These are phyloP conservation scores for Strigamia transsilvanica DNA, from an alignment of 2,888 invertebrate species.

Conservation along the genomic window DNA sequence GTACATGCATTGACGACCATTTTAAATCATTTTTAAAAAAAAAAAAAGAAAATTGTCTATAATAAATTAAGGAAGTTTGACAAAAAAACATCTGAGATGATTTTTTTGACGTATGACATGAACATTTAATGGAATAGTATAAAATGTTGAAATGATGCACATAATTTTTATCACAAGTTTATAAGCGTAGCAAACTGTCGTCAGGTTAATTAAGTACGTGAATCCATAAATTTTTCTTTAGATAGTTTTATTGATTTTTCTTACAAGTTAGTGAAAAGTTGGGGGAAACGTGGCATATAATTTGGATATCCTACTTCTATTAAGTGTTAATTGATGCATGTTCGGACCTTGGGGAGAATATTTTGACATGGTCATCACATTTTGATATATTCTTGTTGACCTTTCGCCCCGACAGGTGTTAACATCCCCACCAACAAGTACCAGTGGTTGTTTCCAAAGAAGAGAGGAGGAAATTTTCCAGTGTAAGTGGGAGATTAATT, in stretches of 20 bases:
- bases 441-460: slow-evolving; percentile 10
- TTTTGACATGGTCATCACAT: slow-evolving; percentile 46
- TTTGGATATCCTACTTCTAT: not conserved
- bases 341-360: not conserved
- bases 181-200: not conserved
- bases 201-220: not conserved
- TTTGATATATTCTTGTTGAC: slow-evolving; percentile 48
- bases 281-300: slow-evolving; percentile 37
- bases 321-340: slow-evolving; percentile 43
- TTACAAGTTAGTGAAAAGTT: slow-evolving; percentile 23
- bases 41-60: too few relatives aligned
- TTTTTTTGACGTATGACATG: not conserved
- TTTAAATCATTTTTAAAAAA: not conserved
- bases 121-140: not conserved
- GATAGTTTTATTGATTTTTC: slow-evolving; percentile 25
- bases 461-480: slow-evolving; percentile 37
- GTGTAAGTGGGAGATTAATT: slow-evolving; percentile 48
- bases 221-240: slow-evolving; percentile 31
- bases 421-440: slow-evolving; percentile 43
- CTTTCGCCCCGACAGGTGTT: slow-evolving; percentile 38
- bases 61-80: not conserved
- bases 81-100: not conserved
- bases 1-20: not conserved
- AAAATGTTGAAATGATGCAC: not conserved
- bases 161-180: not conserved